Evolutionary conservation across 2,797 vertebrate species (phyloP).

Genomic region (Enteromius viviparus): DNA sequence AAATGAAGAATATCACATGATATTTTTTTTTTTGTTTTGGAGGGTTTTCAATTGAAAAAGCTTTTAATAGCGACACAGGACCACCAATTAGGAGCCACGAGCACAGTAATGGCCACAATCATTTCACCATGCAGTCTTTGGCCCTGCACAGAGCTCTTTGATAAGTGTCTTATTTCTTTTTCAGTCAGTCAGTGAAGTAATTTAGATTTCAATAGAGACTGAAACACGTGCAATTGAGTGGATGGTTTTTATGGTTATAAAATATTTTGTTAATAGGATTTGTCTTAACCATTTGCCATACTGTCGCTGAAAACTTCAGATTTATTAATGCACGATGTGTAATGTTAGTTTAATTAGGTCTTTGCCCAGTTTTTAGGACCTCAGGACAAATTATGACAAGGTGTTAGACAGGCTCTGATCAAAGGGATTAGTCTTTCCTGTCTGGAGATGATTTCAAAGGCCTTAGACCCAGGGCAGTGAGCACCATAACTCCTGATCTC

Average conservation of each 20-base stretch:
- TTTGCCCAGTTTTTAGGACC: conserved; percentile 14
- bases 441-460: conserved; percentile 44
- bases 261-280: neutral
- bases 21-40: neutral
- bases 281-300: neutral
- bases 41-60: neutral
- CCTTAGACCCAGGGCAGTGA: conserved; percentile 33
- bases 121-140: neutral
- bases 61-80: neutral
- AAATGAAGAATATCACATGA: neutral
- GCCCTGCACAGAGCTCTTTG: neutral
- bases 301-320: conserved; percentile 6
- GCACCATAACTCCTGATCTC: conserved; percentile 54
- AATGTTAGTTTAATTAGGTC: conserved; percentile 26
- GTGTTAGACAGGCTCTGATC: conserved; percentile 49
- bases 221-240: neutral
- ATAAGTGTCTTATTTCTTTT: neutral
- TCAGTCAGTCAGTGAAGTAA: too few species aligned
- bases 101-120: neutral
- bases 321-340: conserved; percentile 4
- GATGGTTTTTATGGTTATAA: neutral
- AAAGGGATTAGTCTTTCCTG: conserved; percentile 43
- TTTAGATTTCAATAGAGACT: too few species aligned
- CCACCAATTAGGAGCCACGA: neutral
- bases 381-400: conserved; percentile 47